These are phyloP conservation scores for Mimachlamys varia DNA, from an alignment of 2,888 invertebrate species.

Conservation along the genomic window DNA sequence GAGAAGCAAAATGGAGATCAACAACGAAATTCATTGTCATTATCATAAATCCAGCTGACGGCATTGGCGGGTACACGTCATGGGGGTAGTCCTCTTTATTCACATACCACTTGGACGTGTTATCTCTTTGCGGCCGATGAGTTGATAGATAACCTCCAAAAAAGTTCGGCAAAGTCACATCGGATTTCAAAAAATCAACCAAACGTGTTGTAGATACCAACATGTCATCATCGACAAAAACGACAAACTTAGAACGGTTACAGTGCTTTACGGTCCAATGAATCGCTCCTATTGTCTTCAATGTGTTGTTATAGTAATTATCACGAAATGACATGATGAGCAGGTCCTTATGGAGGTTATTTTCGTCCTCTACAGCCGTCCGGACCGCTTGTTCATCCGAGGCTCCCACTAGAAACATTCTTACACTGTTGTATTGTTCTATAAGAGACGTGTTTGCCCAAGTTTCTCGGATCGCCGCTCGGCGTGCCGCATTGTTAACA, in stretches of 20 bases:
- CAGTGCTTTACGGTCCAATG: neutral
- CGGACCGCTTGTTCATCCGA: neutral
- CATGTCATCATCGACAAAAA: neutral
- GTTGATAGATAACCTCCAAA: neutral
- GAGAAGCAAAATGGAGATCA: neutral
- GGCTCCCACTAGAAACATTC: neutral
- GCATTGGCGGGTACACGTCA: neutral
- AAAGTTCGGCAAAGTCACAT: neutral
- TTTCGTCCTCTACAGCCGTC: neutral
- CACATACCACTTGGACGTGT: neutral
- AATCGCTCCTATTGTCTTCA: neutral
- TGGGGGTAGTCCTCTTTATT: neutral
- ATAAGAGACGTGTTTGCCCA: neutral
- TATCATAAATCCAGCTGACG: neutral
- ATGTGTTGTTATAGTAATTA: neutral
- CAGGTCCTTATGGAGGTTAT: neutral
- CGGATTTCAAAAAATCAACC: neutral
- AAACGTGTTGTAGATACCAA: neutral
- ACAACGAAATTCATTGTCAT: neutral
- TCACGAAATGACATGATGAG: neutral
- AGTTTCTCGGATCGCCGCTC: neutral
- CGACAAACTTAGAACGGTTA: neutral
- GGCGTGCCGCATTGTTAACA: neutral
- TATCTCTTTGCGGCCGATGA: neutral
- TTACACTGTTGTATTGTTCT: neutral